Percentiles rank a stretch among this genome's conserved stretches.
phyloP scores from a whole-genome alignment of 1,140 invertebrate species.

The Bombus waltoni region DNA sequence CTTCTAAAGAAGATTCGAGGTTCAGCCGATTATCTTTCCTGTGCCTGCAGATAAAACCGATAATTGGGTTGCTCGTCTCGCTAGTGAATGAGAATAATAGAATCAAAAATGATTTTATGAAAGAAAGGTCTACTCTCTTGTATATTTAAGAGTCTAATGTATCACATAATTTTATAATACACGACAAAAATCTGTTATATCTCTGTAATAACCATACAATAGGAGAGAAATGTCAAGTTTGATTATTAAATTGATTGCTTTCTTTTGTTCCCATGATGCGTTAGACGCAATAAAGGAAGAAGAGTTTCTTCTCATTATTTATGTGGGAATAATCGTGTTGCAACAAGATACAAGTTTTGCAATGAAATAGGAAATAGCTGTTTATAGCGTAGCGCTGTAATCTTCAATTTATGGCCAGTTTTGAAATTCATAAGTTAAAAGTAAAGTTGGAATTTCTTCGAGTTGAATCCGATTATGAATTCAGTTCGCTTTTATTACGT shows the following conservation, averaged over 20 bases:
- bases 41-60: neutral
- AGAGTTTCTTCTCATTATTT: neutral
- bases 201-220: neutral
- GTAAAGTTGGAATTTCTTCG: neutral
- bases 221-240: neutral
- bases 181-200: neutral
- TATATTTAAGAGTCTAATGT: neutral
- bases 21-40: neutral
- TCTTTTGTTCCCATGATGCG: neutral
- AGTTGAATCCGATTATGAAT: neutral
- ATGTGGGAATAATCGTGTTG: neutral
- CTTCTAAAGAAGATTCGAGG: slow-evolving; percentile 6
- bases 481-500: neutral
- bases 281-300: neutral
- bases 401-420: neutral
- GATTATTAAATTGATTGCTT: neutral
- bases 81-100: neutral
- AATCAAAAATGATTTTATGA: neutral
- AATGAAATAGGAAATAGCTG: neutral
- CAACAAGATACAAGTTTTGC: neutral
- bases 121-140: neutral
- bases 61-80: neutral
- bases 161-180: neutral
- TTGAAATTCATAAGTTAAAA: neutral
- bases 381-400: neutral